These are phyloP conservation scores for Leontocebus nigricollis DNA, from an alignment of 2,797 vertebrate species.

Conservation along the genomic window DNA sequence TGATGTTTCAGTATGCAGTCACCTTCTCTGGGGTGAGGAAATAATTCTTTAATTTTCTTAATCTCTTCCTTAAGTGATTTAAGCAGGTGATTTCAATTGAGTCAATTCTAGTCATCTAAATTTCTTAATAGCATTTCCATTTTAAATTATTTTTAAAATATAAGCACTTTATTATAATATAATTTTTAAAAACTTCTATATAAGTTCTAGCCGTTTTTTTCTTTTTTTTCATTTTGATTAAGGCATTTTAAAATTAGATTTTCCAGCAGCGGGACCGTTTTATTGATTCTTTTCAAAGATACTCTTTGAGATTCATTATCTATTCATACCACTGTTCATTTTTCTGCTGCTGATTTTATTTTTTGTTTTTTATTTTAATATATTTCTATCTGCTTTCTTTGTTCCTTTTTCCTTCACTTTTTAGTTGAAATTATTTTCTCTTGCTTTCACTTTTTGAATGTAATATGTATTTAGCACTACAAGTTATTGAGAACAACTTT, in stretches of 20 bases:
- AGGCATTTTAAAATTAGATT: neutral
- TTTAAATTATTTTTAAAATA: neutral
- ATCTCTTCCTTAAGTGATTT: neutral
- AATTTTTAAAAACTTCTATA: neutral
- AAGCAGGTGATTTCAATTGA: neutral
- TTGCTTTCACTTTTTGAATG: neutral
- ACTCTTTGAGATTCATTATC: neutral
- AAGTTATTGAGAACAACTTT: slow-evolving; percentile 16
- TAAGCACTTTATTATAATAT: neutral
- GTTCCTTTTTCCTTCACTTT: neutral
- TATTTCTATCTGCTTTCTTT: slow-evolving; percentile 24
- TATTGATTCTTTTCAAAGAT: neutral
- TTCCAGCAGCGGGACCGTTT: neutral
- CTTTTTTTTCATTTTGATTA: neutral
- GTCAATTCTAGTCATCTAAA: neutral
- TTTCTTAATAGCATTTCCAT: slow-evolving; percentile 22
- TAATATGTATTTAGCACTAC: neutral
- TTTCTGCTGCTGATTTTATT: neutral
- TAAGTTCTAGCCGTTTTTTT: neutral
- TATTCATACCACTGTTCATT: neutral
- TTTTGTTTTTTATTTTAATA: slow-evolving; percentile 14
- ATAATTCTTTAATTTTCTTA: neutral
- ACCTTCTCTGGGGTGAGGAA: neutral
- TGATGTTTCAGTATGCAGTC: neutral
- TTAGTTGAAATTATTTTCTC: slow-evolving; percentile 2